A percentile compares a stretch with the other conserved stretches of the same genome.
Evolutionary conservation across 2,797 vertebrate species (phyloP).

Genomic region (Dermochelys coriacea): DNA sequence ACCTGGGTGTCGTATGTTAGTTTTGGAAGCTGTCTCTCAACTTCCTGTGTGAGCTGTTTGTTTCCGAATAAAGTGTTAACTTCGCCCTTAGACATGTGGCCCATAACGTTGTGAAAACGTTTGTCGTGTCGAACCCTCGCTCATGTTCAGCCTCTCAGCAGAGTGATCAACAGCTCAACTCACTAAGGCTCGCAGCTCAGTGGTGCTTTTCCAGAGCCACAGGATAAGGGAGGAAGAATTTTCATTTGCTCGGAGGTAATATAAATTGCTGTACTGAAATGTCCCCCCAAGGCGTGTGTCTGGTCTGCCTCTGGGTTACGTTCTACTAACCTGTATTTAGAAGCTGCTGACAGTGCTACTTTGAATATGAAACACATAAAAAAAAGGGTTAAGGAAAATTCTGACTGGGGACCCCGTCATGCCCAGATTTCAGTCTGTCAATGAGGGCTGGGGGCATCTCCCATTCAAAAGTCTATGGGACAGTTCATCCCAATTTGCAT

Average conservation of each 20-base stretch:
- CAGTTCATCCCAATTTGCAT: no score
- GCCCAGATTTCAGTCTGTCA: background rate
- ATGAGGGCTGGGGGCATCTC: background rate
- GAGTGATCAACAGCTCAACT: background rate
- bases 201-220: background rate
- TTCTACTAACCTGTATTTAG: background rate
- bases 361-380: background rate
- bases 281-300: background rate
- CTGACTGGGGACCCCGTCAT: background rate
- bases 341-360: background rate
- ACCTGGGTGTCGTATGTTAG: background rate
- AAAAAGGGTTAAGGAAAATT: background rate
- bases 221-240: background rate
- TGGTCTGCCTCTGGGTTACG: background rate
- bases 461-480: background rate
- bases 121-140: rapidly evolving
- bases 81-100: background rate
- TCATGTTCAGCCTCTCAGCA: background rate
- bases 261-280: background rate
- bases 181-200: background rate
- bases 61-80: background rate
- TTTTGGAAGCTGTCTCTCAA: background rate
- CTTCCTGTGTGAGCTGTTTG: background rate
- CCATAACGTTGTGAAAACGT: background rate
- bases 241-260: background rate